phyloP scores from a whole-genome alignment of 2,797 vertebrate genomes.

The Phalloptychus januarius region DNA sequence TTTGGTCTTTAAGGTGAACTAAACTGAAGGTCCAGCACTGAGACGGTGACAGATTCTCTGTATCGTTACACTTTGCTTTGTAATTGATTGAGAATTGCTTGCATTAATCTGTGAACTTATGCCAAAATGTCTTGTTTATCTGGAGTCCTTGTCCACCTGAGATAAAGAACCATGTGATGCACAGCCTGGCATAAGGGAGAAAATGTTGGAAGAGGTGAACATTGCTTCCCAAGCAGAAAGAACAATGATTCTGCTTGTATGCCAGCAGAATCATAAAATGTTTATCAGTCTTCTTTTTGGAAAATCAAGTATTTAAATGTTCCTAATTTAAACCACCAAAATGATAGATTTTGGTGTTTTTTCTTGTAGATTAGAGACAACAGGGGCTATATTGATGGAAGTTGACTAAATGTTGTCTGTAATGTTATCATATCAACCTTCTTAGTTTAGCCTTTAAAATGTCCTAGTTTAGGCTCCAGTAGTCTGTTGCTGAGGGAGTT shows the following conservation, averaged over 20 bases:
- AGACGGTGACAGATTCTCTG: no score
- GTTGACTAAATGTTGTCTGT: neutral
- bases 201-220: slow-evolving; percentile 18
- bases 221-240: slow-evolving; percentile 25
- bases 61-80: no score
- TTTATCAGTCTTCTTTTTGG: slow-evolving; percentile 16
- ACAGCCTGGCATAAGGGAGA: no score
- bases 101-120: no score
- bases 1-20: no score
- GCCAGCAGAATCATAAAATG: slow-evolving; percentile 34
- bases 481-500: neutral
- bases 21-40: no score
- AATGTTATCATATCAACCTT: neutral
- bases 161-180: no score
- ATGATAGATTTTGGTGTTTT: neutral
- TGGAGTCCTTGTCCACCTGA: no score
- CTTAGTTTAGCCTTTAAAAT: neutral
- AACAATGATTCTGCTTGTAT: slow-evolving; percentile 32
- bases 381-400: neutral
- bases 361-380: neutral
- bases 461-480: neutral
- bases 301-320: slow-evolving; percentile 21
- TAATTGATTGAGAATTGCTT: no score
- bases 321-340: no score
- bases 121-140: no score